Conservation (phyloP, 2,113 vertebrate genomes). For the Micronycteris hirsuta region DNA sequence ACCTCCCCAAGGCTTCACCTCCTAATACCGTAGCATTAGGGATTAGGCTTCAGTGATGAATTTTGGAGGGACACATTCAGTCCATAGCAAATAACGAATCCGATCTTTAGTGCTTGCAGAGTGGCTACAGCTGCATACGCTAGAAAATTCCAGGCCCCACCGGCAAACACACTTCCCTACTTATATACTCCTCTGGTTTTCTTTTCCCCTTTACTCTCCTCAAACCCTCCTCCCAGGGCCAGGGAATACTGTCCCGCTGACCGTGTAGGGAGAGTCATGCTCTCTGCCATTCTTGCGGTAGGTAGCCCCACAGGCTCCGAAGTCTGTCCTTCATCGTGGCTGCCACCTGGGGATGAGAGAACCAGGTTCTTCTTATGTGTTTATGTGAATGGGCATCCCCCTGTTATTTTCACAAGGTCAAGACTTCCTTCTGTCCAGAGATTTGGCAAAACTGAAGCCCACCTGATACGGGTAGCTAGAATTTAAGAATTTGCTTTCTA, state of each 20-base stretch:
- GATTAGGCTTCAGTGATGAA: not conserved
- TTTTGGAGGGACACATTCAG: not conserved
- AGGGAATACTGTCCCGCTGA: not conserved
- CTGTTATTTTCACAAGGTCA: not conserved
- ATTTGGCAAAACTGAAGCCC: not conserved
- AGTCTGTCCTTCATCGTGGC: not conserved
- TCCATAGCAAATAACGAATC: not conserved
- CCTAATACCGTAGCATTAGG: not conserved
- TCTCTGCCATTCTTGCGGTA: not conserved
- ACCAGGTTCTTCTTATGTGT: not conserved
- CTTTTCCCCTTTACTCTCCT: not conserved
- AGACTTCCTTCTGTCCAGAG: not conserved
- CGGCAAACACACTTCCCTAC: not conserved
- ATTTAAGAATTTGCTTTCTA: not conserved
- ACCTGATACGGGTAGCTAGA: not conserved
- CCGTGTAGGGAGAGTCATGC: not conserved
- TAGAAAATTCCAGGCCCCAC: not conserved
- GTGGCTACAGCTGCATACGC: not conserved
- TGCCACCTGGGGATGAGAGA: not conserved
- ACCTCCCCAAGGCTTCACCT: not conserved
- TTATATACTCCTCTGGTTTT: not conserved
- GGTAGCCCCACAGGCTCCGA: not conserved
- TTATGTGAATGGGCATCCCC: not conserved
- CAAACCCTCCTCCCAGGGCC: no score
- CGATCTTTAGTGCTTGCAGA: not conserved